Percentiles rank a stretch among this genome's conserved stretches.
Conservation (phyloP, 2,113 vertebrate species). For the Clinocottus analis region DNA sequence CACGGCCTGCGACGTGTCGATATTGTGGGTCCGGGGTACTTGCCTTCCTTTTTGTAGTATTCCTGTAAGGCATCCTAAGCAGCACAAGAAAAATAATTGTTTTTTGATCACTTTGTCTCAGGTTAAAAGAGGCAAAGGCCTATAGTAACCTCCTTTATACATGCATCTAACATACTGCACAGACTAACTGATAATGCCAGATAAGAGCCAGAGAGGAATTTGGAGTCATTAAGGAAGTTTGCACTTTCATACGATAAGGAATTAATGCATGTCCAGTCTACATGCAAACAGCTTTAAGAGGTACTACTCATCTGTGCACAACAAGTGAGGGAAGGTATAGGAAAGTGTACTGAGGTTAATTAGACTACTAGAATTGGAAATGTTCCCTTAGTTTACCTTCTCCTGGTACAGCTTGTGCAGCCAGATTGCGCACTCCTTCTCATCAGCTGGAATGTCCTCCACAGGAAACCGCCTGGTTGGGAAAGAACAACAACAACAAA, state of each 20-base stretch:
- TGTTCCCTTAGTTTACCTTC: constrained; percentile 84
- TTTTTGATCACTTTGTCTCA: background rate
- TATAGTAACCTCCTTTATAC: background rate
- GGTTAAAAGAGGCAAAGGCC: too few relatives aligned
- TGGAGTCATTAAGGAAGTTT: background rate
- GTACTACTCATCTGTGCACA: background rate
- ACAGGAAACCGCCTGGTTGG: constrained; percentile 90
- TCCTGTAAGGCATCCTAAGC: constrained; percentile 95
- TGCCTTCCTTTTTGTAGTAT: constrained; percentile 89
- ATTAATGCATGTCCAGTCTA: background rate
- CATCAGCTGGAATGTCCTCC: constrained; percentile 93
- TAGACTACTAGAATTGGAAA: background rate
- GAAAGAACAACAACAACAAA: background rate
- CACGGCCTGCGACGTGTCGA: constrained; percentile 88
- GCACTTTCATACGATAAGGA: background rate
- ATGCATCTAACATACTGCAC: background rate
- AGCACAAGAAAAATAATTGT: background rate
- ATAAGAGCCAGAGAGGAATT: background rate
- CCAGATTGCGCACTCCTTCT: constrained; percentile 93
- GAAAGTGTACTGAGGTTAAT: too few relatives aligned
- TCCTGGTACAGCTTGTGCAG: constrained; percentile 98
- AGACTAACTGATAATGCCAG: background rate
- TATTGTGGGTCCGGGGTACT: constrained; percentile 90
- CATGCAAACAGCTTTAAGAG: background rate
- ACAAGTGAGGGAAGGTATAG: background rate